These are phyloP conservation scores for Suricata suricatta DNA, from an alignment of 2,113 vertebrate genomes.

Conservation along the genomic window DNA sequence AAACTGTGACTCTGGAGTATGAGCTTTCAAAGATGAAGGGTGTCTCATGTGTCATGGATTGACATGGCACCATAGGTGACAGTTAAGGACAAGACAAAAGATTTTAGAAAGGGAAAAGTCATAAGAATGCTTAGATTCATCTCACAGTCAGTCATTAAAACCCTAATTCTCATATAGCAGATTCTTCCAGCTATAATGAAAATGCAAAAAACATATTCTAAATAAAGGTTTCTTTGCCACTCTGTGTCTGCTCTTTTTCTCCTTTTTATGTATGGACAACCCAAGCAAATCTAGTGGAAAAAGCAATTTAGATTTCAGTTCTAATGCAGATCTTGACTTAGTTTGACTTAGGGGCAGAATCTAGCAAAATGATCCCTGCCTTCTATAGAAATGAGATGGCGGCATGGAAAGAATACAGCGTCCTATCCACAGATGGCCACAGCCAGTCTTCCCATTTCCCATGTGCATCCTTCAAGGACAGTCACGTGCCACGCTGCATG, in stretches of 20 bases:
- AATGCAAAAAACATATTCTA: neutral
- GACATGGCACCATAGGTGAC: neutral
- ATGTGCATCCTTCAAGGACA: neutral
- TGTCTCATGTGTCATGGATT: neutral
- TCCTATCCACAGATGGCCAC: neutral
- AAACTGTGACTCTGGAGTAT: slow-evolving; percentile 23
- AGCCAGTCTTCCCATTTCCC: neutral
- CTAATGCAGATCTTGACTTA: slow-evolving; percentile 2
- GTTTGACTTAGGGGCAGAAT: neutral
- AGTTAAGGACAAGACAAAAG: neutral
- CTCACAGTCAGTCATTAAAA: neutral
- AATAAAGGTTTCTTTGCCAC: neutral
- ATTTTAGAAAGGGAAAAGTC: neutral
- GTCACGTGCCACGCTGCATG: neutral
- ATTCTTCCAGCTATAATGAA: neutral
- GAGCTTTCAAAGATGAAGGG: slow-evolving; percentile 46
- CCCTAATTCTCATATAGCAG: neutral
- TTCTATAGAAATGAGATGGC: neutral
- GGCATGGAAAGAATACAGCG: neutral
- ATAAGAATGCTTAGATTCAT: neutral
- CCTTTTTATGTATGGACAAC: neutral
- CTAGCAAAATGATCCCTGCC: neutral
- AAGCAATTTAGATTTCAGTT: neutral
- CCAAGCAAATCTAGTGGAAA: slow-evolving; percentile 14
- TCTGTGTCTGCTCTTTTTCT: neutral